A percentile compares a stretch with the other conserved stretches of the same genome.
phyloP scores from a whole-genome alignment of 2,797 vertebrate species.

The Trachurus trachurus region DNA sequence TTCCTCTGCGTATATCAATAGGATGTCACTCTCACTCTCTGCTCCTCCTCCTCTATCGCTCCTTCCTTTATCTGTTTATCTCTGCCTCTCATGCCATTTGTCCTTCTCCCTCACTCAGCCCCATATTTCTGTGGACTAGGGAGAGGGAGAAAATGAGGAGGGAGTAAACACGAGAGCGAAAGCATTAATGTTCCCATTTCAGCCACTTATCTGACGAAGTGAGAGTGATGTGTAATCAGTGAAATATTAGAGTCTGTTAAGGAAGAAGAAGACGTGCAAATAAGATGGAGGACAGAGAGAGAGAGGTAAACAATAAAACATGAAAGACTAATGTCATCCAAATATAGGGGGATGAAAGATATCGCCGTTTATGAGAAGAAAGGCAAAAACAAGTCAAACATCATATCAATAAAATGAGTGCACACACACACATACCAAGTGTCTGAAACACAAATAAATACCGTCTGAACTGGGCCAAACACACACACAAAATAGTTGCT shows the following conservation, averaged over 20 bases:
- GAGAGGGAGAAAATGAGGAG: slow-evolving; percentile 9
- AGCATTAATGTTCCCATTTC: slow-evolving; percentile 7
- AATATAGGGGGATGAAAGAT: background rate
- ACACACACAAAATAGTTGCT: slow-evolving; percentile 32
- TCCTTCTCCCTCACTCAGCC: background rate
- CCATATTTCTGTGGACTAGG: slow-evolving; percentile 31
- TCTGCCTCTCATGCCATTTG: slow-evolving; percentile 4
- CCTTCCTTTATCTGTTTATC: slow-evolving; percentile 13
- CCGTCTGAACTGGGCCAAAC: background rate
- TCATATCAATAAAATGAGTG: slow-evolving; percentile 33
- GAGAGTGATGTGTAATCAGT: slow-evolving; percentile 4
- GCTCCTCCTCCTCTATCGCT: background rate
- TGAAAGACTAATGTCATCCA: background rate
- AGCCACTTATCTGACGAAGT: slow-evolving; percentile 19
- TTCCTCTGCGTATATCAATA: slow-evolving; percentile 29
- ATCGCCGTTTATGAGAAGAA: background rate
- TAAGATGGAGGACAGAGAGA: background rate
- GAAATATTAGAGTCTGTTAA: slow-evolving; percentile 11
- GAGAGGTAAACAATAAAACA: background rate
- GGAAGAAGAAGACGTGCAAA: background rate
- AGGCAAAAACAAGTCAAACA: slow-evolving; percentile 24
- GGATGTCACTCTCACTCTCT: slow-evolving; percentile 8
- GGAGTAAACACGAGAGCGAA: slow-evolving; percentile 8
- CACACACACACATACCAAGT: slow-evolving; percentile 10
- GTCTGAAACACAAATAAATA: slow-evolving; percentile 45